Evolutionary conservation across 1,140 invertebrate genomes (phyloP), one percentile per base, ranked within the genome.

Genomic region (Aethina tumida): DNA sequence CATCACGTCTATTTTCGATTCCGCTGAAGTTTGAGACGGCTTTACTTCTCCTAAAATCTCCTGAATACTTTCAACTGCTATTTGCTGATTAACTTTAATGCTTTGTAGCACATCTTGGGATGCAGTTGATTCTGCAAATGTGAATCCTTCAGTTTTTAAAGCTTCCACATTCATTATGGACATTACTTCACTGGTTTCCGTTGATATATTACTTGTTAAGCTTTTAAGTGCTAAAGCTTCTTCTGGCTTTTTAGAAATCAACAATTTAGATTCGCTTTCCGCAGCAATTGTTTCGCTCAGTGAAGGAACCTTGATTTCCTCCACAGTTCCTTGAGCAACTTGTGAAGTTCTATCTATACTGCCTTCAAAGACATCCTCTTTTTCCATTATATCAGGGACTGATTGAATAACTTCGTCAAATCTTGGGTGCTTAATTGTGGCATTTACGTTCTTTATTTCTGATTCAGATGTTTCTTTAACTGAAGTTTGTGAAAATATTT

Each of bases 161-260:
- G 48, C 39, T 14, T 26, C 38, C 16, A 47, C 18, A 35, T 39
- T 35, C 25, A 54, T 35, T 19, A 49, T 42, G 35, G 43, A 26
- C 37, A 52, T 41, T 53, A 69, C 36, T 64, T 66, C 53, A 44
- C 59, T 53, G 58, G 64, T 55, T 63, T 70, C 35, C 26, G 61
- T 40, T 24, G 53, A 52, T 42, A 55, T 49, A 36, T 60, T 53
- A 29, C 50, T 50, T 21, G 48, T 40, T 30, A 66, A 33, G 27
- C 51, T 45, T 7, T 42, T 16, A 30, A 53, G 26, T 5, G 66
- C 67, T 13, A 27, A 52, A 31, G 21, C 45, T 12, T 39, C 43
- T 42, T 53, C 49, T 14, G 63, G 62, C 43, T 45, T 50, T 10
- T 54, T 45, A 15, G 24, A 10, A 31, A 51, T 18, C n/a, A 55